Conservation (phyloP, 2,888 invertebrate genomes). For the Chydorus sphaericus region DNA sequence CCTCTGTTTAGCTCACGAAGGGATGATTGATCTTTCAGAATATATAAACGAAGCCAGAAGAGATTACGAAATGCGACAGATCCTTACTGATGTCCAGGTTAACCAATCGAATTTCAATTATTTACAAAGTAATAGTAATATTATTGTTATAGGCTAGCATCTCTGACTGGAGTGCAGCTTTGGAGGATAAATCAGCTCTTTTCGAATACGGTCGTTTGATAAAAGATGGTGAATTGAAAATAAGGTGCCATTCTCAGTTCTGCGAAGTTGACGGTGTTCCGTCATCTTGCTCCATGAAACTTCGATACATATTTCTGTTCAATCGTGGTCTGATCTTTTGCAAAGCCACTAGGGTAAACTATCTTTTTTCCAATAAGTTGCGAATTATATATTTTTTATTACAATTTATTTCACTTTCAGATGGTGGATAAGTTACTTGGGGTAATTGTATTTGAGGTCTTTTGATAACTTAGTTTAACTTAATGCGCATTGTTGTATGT, state of each 20-base stretch:
- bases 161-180: conserved; percentile 61
- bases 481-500: conserved; percentile 3
- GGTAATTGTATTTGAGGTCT: conserved; percentile 26
- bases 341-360: conserved; percentile 56
- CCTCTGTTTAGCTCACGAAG: conserved; percentile 76
- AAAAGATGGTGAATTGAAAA: conserved; percentile 85
- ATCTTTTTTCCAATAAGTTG: too few relatives aligned
- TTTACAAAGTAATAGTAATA: too few relatives aligned
- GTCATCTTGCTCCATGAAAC: too few relatives aligned
- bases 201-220: conserved; percentile 81
- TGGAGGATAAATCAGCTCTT: conserved; percentile 63
- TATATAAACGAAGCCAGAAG: conserved; percentile 97
- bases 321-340: conserved; percentile 92
- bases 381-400: too few relatives aligned
- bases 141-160: conserved; percentile 48
- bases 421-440: conserved; percentile 34
- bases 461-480: conserved; percentile 1
- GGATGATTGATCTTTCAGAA: conserved; percentile 90
- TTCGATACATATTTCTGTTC: conserved; percentile 79
- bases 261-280: too few relatives aligned
- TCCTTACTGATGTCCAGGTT: conserved; percentile 71
- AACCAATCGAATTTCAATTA: too few relatives aligned
- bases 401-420: too few relatives aligned
- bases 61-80: conserved; percentile 80
- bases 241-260: conserved; percentile 67